Evolutionary conservation across 2,888 invertebrate species (phyloP).

Genomic region (Mimachlamys varia): DNA sequence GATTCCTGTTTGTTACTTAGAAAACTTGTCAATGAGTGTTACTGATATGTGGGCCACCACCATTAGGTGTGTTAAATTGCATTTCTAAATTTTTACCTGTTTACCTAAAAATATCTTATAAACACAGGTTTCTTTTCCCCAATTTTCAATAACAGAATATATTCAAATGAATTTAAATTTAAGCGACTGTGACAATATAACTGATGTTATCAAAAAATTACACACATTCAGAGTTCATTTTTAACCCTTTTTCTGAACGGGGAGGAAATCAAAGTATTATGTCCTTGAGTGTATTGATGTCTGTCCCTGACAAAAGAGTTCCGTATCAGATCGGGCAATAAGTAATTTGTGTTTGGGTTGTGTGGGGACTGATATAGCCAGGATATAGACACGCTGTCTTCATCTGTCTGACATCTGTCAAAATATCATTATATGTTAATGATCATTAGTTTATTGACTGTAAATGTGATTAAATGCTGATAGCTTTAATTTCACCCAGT

Average conservation of each 20-base stretch:
- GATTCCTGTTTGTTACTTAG: too few relatives aligned
- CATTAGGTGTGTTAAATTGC: neutral
- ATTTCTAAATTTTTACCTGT: neutral
- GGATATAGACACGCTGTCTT: neutral
- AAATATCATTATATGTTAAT: neutral
- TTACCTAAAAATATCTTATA: neutral
- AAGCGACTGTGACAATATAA: neutral
- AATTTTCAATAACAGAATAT: neutral
- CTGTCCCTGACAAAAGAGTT: neutral
- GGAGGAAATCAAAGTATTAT: neutral
- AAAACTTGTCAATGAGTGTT: neutral
- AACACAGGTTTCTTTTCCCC: neutral
- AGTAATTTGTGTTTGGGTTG: neutral
- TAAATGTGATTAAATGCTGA: neutral
- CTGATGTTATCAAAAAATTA: constrained; percentile 18
- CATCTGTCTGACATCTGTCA: neutral
- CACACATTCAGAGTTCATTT: neutral
- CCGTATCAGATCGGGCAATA: neutral
- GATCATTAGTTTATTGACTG: neutral
- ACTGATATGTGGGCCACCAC: neutral
- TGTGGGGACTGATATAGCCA: neutral
- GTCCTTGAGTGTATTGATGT: constrained; percentile 3
- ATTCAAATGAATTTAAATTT: neutral
- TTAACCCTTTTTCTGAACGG: neutral
- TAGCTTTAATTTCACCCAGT: too few relatives aligned